Evolutionary conservation across 2,113 vertebrate genomes (phyloP).

Genomic region (Leucoraja erinaceus): DNA sequence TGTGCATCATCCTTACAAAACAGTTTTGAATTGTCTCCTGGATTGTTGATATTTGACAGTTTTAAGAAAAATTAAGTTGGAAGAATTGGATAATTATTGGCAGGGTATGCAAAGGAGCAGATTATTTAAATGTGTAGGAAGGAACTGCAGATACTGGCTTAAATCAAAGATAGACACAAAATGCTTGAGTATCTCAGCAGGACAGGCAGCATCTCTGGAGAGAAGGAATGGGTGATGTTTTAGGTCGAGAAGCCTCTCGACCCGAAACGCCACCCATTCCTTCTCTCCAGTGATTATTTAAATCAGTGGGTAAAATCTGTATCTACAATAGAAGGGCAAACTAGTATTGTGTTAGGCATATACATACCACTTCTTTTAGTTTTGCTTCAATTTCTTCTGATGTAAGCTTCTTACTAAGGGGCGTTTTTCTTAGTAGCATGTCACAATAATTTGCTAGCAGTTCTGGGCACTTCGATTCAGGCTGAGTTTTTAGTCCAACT

Average conservation of each 20-base stretch:
- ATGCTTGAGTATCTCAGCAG: no score
- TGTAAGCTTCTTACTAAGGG: conserved; percentile 96
- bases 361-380: conserved; percentile 92
- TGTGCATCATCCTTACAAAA: neutral
- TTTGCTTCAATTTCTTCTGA: conserved; percentile 98
- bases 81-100: neutral
- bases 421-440: conserved; percentile 96
- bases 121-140: neutral
- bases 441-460: conserved; percentile 99
- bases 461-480: conserved; percentile 96
- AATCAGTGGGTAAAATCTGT: neutral
- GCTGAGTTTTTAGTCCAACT: conserved; percentile 93
- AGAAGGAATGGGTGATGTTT: no score
- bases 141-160: no score
- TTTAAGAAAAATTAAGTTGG: neutral
- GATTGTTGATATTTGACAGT: neutral
- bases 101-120: neutral
- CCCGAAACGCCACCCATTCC: no score
- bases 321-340: neutral
- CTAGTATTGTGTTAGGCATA: conserved; percentile 4
- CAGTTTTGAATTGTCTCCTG: neutral
- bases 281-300: neutral
- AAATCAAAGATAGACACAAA: no score
- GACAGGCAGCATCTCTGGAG: no score
- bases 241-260: no score